Evolutionary conservation across 1,140 invertebrate genomes (phyloP).

Genomic region (Aphelenchoides avenae): DNA sequence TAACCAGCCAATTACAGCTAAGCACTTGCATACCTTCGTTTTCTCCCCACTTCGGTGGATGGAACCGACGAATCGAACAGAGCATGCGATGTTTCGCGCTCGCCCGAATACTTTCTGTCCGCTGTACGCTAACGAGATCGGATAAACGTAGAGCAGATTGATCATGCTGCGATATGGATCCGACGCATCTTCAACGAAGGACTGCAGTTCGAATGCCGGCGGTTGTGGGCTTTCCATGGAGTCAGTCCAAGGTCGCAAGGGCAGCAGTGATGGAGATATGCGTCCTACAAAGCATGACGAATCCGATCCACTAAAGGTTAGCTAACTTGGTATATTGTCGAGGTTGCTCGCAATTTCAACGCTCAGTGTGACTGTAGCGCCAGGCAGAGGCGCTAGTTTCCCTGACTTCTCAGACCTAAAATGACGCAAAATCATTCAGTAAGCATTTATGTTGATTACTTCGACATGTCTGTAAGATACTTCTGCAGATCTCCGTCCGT

Average conservation of each 20-base stretch:
- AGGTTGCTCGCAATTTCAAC: constrained; percentile 26
- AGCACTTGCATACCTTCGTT: too few species aligned
- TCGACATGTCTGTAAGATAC: constrained; percentile 27
- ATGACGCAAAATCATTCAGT: too few species aligned
- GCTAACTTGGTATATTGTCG: constrained; percentile 28
- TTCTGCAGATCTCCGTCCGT: constrained; percentile 41
- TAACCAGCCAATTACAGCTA: too few species aligned
- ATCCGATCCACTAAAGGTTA: background rate
- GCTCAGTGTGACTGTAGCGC: constrained; percentile 22
- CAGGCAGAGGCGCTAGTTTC: constrained; percentile 31
- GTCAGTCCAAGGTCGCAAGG: constrained; percentile 32
- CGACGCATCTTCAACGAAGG: constrained; percentile 29
- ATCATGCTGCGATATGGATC: constrained; percentile 21
- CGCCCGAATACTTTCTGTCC: constrained; percentile 37
- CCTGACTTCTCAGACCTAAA: constrained; percentile 40
- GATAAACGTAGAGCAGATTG: constrained; percentile 44
- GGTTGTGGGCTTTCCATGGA: constrained; percentile 9
- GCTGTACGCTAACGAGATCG: constrained; percentile 28
- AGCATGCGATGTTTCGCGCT: constrained; percentile 41
- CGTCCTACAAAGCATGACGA: constrained; percentile 17
- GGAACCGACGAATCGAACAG: constrained; percentile 27
- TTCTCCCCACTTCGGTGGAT: background rate
- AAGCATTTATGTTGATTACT: too few species aligned
- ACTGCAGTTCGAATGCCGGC: constrained; percentile 37
- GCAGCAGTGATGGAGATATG: constrained; percentile 28